Conservation (phyloP, 2,888 invertebrate genomes). For the Tetrapedia diversipes region DNA sequence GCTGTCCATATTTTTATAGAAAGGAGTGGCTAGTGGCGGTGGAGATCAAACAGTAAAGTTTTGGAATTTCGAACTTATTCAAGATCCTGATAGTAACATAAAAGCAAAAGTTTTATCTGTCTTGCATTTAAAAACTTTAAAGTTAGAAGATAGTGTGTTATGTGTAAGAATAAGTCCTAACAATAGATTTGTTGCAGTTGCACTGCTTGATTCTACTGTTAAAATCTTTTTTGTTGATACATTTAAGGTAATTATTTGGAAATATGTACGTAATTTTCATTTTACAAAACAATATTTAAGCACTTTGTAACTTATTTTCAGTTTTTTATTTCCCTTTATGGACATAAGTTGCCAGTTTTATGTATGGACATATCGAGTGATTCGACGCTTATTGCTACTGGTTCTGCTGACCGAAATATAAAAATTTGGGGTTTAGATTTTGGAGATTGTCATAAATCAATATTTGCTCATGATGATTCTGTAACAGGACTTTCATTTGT, state of each 20-base stretch:
- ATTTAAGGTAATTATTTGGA: slow-evolving; percentile 88
- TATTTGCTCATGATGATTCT: slow-evolving; percentile 98
- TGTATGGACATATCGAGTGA: slow-evolving; percentile 97
- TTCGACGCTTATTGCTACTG: slow-evolving; percentile 93
- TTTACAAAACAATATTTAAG: not conserved
- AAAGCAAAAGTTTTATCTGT: slow-evolving; percentile 90
- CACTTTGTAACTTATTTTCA: slow-evolving; percentile 80
- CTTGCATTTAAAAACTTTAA: slow-evolving; percentile 91
- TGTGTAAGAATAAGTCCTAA: slow-evolving; percentile 93
- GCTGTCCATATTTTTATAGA: slow-evolving; percentile 35
- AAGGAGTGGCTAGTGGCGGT: slow-evolving; percentile 93
- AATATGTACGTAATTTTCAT: slow-evolving; percentile 13
- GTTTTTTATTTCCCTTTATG: slow-evolving; percentile 97
- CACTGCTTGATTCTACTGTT: slow-evolving; percentile 95
- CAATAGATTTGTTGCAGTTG: slow-evolving; percentile 93
- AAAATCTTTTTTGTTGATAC: slow-evolving; percentile 97
- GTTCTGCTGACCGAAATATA: slow-evolving; percentile 97
- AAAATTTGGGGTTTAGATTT: slow-evolving; percentile 99
- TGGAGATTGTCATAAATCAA: slow-evolving; percentile 98
- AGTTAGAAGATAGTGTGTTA: slow-evolving; percentile 94
- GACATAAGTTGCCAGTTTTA: slow-evolving; percentile 96
- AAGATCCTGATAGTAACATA: slow-evolving; percentile 86
- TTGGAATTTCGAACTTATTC: slow-evolving; percentile 95
- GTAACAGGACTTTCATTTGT: slow-evolving; percentile 95
- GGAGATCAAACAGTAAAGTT: slow-evolving; percentile 95